Evolutionary conservation across 2,113 vertebrate genomes (phyloP).

Genomic region (Mellivora capensis): DNA sequence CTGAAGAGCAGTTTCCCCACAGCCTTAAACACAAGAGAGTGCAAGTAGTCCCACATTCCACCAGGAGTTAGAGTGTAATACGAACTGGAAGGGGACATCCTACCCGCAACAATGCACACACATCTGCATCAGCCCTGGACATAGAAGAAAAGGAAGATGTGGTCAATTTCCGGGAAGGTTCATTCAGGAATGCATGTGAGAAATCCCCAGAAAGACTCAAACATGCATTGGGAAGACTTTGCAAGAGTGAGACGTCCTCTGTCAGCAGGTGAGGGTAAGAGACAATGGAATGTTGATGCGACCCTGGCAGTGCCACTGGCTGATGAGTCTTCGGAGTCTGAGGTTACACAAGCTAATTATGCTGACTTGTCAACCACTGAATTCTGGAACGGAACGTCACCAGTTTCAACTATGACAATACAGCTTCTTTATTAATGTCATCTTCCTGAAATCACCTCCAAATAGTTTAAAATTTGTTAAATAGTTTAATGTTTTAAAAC

Average conservation of each 20-base stretch:
- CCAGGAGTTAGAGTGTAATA: neutral
- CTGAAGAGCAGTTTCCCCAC: neutral
- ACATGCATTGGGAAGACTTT: neutral
- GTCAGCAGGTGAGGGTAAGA: neutral
- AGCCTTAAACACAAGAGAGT: neutral
- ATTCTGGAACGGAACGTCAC: neutral
- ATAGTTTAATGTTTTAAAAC: neutral
- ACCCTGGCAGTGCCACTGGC: neutral
- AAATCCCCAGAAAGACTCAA: neutral
- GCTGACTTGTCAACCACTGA: neutral
- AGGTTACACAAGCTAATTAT: neutral
- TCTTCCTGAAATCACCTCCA: neutral
- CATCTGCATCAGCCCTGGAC: neutral
- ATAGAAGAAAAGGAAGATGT: neutral
- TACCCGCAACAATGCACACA: accelerated
- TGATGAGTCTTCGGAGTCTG: neutral
- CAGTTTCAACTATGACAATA: neutral
- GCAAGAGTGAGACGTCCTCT: neutral
- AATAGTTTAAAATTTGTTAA: neutral
- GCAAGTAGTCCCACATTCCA: neutral
- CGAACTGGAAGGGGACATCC: accelerated
- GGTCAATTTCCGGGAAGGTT: neutral
- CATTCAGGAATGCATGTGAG: neutral
- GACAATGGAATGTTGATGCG: neutral
- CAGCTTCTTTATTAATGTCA: neutral